Evolutionary conservation across 2,797 vertebrate genomes (phyloP).

Genomic region (Fratercula arctica): DNA sequence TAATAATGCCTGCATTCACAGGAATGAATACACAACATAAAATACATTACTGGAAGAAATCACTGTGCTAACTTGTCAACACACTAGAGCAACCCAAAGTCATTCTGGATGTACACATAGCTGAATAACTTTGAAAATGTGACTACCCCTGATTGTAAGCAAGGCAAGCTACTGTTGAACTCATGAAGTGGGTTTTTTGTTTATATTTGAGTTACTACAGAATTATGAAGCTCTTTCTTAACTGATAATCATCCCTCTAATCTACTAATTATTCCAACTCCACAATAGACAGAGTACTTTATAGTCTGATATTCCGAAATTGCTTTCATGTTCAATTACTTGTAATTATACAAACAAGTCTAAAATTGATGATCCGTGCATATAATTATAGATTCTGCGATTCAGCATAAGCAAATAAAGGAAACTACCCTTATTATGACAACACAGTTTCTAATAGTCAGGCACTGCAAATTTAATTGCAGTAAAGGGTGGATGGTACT

Average conservation of each 20-base stretch:
- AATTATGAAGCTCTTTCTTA: constrained; percentile 22
- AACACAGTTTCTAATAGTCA: constrained; percentile 52
- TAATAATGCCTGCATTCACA: not conserved
- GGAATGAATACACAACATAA: not conserved
- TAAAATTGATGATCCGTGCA: constrained; percentile 56
- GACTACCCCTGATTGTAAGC: not conserved
- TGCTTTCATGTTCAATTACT: constrained; percentile 68
- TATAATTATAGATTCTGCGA: constrained; percentile 63
- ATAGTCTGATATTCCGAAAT: constrained; percentile 57
- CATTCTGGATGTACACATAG: not conserved
- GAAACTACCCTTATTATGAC: constrained; percentile 59
- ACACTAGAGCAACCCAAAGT: not conserved
- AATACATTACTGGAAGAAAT: not conserved
- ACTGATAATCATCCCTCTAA: constrained; percentile 40
- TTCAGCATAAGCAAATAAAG: constrained; percentile 60
- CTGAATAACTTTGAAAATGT: not conserved
- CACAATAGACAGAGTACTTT: constrained; percentile 27
- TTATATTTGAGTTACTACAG: constrained; percentile 25
- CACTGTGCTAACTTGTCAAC: not conserved
- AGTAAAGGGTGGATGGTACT: constrained; percentile 34
- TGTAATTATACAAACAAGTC: constrained; percentile 72
- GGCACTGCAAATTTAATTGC: constrained; percentile 64
- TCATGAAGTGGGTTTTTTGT: not conserved
- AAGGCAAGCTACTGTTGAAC: not conserved
- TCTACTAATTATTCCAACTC: constrained; percentile 57